Percentiles rank a stretch among this genome's conserved stretches.
Conservation (phyloP, 1,140 invertebrate species). For the Uloborus diversus region DNA sequence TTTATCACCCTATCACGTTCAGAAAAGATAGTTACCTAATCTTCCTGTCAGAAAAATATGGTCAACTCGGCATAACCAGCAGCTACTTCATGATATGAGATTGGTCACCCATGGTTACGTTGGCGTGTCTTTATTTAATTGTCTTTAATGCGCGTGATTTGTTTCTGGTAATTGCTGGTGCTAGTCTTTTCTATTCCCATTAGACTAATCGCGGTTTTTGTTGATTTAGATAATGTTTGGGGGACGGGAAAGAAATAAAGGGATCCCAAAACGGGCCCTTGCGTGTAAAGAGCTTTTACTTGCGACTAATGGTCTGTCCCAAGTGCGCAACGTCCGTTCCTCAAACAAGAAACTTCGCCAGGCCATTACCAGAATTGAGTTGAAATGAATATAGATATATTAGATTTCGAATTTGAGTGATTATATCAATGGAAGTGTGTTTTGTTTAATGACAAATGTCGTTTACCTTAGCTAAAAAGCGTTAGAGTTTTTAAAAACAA, state of each 20-base stretch:
- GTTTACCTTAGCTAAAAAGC: background rate
- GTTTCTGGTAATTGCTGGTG: constrained; percentile 25
- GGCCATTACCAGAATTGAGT: constrained; percentile 45
- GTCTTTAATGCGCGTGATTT: constrained; percentile 6
- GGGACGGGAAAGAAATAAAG: background rate
- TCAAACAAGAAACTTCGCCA: constrained; percentile 1
- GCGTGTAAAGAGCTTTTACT: background rate
- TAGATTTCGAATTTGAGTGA: background rate
- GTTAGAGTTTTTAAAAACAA: background rate
- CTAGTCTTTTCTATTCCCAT: constrained; percentile 10
- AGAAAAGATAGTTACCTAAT: too few species aligned
- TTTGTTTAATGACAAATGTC: background rate
- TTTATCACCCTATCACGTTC: too few species aligned
- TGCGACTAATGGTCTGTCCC: constrained; percentile 35
- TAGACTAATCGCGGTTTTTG: constrained; percentile 8
- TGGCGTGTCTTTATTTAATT: constrained; percentile 6
- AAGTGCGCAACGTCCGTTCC: background rate
- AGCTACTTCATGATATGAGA: background rate
- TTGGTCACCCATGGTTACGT: background rate
- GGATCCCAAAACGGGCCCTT: background rate
- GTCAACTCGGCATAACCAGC: background rate
- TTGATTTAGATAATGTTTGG: background rate
- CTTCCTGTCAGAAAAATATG: background rate
- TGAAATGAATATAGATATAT: background rate
- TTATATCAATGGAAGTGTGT: background rate